phyloP scores from a whole-genome alignment of 2,797 vertebrate genomes.

The Sylvia borin region DNA sequence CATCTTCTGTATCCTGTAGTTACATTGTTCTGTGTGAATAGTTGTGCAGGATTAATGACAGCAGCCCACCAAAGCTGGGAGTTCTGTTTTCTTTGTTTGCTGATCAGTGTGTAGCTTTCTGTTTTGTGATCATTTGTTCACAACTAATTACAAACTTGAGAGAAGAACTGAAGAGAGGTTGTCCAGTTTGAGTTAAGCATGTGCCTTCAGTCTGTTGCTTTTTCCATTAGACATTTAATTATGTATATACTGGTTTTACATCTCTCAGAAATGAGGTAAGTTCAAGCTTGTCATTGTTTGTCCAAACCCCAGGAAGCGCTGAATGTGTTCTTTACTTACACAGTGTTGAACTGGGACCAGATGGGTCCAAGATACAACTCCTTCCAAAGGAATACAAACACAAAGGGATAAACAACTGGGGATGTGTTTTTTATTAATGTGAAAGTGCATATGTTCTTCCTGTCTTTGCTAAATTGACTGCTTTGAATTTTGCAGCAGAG shows the following conservation, averaged over 20 bases:
- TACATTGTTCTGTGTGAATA: neutral
- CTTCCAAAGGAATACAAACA: neutral
- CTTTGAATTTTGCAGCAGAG: neutral
- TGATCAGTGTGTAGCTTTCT: neutral
- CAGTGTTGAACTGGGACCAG: neutral
- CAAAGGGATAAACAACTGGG: neutral
- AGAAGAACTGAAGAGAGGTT: neutral
- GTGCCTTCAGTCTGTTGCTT: neutral
- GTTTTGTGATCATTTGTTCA: neutral
- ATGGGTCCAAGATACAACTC: neutral
- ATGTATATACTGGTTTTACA: neutral
- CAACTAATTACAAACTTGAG: neutral
- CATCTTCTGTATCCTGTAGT: neutral
- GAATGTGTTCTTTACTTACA: neutral
- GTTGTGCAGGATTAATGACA: neutral
- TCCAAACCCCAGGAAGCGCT: neutral
- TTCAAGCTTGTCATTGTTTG: neutral
- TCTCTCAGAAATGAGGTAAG: neutral
- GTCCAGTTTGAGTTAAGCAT: neutral
- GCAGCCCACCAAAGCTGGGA: neutral
- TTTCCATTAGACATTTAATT: neutral
- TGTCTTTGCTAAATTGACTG: neutral
- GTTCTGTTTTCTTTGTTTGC: neutral
- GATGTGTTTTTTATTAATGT: neutral
- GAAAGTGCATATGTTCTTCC: neutral